Conservation (phyloP, 2,797 vertebrate genomes). For the Crypturellus tataupa region DNA sequence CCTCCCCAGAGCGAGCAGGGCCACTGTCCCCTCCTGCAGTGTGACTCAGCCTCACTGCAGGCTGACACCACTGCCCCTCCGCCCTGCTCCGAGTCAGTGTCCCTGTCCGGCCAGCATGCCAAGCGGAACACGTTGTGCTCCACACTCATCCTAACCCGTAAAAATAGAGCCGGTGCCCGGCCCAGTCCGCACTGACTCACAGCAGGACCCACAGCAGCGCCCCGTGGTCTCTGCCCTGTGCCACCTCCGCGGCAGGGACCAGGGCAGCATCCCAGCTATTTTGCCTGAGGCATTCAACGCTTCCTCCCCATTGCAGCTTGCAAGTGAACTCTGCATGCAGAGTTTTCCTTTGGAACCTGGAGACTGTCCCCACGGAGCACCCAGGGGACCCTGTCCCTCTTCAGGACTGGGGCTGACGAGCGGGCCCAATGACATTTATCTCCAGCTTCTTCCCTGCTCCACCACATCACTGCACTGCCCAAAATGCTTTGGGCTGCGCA, state of each 20-base stretch:
- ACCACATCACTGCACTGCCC: no score
- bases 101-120: neutral
- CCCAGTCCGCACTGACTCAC: conserved; percentile 36
- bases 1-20: neutral
- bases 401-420: neutral
- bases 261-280: conserved; percentile 28
- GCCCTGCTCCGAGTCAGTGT: neutral
- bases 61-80: neutral
- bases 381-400: neutral
- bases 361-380: neutral
- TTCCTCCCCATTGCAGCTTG: neutral
- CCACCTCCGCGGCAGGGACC: neutral
- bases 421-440: neutral
- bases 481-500: rapidly evolving
- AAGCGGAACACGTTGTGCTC: neutral
- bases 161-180: neutral
- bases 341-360: conserved; percentile 27
- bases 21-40: neutral
- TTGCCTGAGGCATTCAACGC: conserved; percentile 51
- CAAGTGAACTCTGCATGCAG: no score
- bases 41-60: neutral
- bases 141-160: conserved; percentile 10
- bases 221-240: neutral
- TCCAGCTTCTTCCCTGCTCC: neutral
- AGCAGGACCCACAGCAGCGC: rapidly evolving